Percentiles rank a stretch among this genome's conserved stretches.
These are phyloP conservation scores for Trematomus loennbergii DNA, from an alignment of 2,113 vertebrate species.

Conservation along the genomic window DNA sequence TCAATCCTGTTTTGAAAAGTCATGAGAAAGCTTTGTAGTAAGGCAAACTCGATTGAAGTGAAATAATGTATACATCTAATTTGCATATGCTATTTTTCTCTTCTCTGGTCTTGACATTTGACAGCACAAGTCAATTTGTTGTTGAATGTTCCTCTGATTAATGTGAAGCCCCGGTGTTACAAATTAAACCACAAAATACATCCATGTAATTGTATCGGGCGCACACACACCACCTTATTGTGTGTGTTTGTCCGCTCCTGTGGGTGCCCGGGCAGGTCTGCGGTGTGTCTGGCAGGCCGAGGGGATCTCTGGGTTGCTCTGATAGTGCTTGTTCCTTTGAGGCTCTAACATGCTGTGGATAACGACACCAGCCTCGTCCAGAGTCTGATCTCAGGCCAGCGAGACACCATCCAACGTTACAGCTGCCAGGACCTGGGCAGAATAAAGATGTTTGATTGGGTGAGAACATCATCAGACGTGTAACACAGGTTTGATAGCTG, in stretches of 20 bases:
- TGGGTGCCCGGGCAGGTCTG: slow-evolving; percentile 42
- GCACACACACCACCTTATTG: neutral
- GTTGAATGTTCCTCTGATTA: neutral
- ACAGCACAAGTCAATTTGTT: neutral
- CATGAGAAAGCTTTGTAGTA: neutral
- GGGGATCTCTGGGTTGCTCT: slow-evolving; percentile 71
- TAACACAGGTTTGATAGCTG: slow-evolving; percentile 59
- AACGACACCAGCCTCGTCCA: slow-evolving; percentile 60
- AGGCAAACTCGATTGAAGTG: neutral
- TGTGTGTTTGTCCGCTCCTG: slow-evolving; percentile 17
- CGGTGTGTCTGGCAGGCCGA: slow-evolving; percentile 60
- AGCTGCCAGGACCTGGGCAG: slow-evolving; percentile 61
- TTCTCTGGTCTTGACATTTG: neutral
- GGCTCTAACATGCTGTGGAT: slow-evolving; percentile 60
- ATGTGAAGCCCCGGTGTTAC: neutral
- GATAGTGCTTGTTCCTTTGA: slow-evolving; percentile 76
- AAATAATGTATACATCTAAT: neutral
- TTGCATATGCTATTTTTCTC: too few relatives aligned
- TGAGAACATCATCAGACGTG: slow-evolving; percentile 59
- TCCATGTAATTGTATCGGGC: neutral
- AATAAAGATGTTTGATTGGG: slow-evolving; percentile 60
- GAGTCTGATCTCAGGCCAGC: slow-evolving; percentile 77
- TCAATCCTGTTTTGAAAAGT: neutral
- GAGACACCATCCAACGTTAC: slow-evolving; percentile 34
- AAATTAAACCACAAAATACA: slow-evolving; percentile 4